Evolutionary conservation across 2,888 invertebrate species (phyloP), one percentile per base, ranked within the genome.

Genomic region (Chymomyza caudatula): DNA sequence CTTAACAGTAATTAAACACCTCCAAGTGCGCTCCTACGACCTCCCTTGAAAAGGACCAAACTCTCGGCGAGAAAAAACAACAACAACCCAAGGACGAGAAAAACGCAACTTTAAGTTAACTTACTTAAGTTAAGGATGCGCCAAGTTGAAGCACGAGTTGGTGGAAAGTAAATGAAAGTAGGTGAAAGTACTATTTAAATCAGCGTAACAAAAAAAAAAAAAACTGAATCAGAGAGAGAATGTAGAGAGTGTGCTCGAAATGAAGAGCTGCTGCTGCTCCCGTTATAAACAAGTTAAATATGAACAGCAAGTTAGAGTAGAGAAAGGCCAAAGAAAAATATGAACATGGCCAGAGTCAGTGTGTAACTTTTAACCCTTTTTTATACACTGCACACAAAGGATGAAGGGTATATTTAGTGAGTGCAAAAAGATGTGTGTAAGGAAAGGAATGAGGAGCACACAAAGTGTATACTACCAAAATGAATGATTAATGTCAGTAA

Each of bases 111-210:
- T 69, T 59, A 73, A 74, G 76, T 77, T 67, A 55, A 62, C 61
- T 57, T 58, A 77, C 60, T 63, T 58, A 47, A 20, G 8, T 11
- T 23, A 49, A 58, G n/a, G 47, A 57, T 43, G 29, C 60, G 53
- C 15, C 1, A 15, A 0, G 8, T 37, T 43, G 37, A 6, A 60
- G 20, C 52, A 52, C 25, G 51, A 17, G 47, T 19, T 49, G 63
- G 59, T 49, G 47, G 29, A 8, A 37, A 8, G 29, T 2, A 37
- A 62, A 22, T 37, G 53, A 66, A 85, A 84, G 82, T 73, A 69
- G 74, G 74, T 61, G 63, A 72, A 73, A 84, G 71, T 67, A 74
- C 86, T 85, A 67, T 74, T 78, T 76, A 84, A 87, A 77, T 78
- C 77, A 85, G 71, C 66, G 68, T 59, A 56, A 65, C 70, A 69